Evolutionary conservation across 2,888 invertebrate species (phyloP).

Genomic region (Nephrotoma appendiculata): DNA sequence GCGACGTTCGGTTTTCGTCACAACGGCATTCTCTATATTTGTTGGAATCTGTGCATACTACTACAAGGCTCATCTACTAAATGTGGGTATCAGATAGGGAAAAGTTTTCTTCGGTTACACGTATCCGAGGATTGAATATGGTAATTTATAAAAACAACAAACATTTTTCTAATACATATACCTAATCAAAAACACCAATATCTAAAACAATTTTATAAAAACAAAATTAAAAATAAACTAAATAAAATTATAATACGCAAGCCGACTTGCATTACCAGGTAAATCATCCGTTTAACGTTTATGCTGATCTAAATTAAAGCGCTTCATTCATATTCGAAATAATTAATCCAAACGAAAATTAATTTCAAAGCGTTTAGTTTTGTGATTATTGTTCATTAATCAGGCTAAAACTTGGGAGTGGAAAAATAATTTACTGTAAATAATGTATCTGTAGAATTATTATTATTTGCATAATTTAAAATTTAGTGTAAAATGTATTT

Average conservation of each 20-base stretch:
- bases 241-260: neutral
- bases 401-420: neutral
- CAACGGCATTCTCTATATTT: constrained; percentile 31
- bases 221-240: neutral
- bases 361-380: neutral
- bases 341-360: neutral
- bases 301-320: neutral
- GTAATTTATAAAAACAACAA: neutral
- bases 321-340: neutral
- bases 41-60: constrained; percentile 32
- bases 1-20: constrained; percentile 25
- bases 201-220: neutral
- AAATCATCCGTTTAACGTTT: neutral
- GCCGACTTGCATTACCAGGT: neutral
- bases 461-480: neutral
- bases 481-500: neutral
- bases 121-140: neutral
- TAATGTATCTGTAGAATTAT: neutral
- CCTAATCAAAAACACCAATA: neutral
- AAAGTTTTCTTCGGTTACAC: constrained; percentile 4
- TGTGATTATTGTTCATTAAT: neutral
- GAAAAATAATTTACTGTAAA: neutral
- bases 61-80: constrained; percentile 29
- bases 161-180: neutral
- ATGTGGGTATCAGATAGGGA: constrained; percentile 29